Percentiles rank a stretch among this genome's conserved stretches.
phyloP scores from a whole-genome alignment of 2,888 invertebrate genomes.

The Syrphus vitripennis region DNA sequence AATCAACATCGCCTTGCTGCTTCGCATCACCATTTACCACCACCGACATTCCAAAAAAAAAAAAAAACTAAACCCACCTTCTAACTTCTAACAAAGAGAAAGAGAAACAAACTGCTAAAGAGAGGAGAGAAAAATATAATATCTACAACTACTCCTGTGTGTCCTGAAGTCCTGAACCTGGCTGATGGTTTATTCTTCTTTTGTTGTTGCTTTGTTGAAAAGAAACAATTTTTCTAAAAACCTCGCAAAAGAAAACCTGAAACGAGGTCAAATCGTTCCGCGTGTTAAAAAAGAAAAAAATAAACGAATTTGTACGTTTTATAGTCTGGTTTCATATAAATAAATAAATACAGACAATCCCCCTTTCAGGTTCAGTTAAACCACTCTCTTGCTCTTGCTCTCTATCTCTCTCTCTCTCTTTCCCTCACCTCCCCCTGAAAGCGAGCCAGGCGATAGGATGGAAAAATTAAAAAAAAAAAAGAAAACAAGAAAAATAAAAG shows the following conservation, averaged over 20 bases:
- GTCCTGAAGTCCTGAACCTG: background rate
- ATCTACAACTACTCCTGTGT: background rate
- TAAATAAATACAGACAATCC: conserved; percentile 68
- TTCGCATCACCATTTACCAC: background rate
- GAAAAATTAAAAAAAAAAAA: conserved; percentile 20
- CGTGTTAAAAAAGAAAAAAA: conserved; percentile 14
- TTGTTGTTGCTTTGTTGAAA: conserved; percentile 46
- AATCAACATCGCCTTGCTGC: conserved; percentile 1
- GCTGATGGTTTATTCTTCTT: too few relatives aligned
- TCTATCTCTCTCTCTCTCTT: background rate
- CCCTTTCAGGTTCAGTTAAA: conserved; percentile 1
- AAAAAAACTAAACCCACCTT: too few relatives aligned
- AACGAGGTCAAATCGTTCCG: conserved; percentile 68
- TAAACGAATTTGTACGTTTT: conserved; percentile 22
- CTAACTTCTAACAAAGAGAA: conserved; percentile 38
- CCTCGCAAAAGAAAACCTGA: conserved; percentile 69
- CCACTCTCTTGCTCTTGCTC: background rate
- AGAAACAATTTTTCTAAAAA: conserved; percentile 59
- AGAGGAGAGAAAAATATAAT: background rate
- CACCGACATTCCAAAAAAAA: conserved; percentile 46
- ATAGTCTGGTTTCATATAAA: conserved; percentile 64
- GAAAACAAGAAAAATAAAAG: conserved; percentile 19
- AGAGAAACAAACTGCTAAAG: conserved; percentile 7
- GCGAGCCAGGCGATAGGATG: background rate
- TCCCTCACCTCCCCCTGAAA: background rate